Base-by-base conservation (phyloP, 2,797 vertebrate species). In the Cirrhinus molitorella region DNA sequence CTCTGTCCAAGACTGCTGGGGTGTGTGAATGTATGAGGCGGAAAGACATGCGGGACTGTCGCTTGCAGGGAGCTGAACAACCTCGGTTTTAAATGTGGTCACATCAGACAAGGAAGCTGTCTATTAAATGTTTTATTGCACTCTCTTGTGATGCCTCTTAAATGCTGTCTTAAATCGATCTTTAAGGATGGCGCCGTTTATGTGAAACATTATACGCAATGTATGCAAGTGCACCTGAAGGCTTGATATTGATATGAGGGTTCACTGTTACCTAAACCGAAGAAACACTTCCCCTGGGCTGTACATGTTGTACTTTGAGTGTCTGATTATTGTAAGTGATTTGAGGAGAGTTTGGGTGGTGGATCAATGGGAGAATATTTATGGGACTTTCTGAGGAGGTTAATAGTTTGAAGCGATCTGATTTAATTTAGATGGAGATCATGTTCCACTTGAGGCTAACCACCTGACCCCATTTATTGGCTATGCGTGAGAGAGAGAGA, bases 391-490 rank as follows among this genome's bases (percentile, higher is more conserved):
- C 88, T 75, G 84, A 85, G 83, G 88, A 89, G 80, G 79, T 88
- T 93, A 91, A 93, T 92, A 92, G 84, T 91, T 91, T 68, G 61
- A 91, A 92, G 85, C 55, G 71, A 68, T 85, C 85, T 86, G 57
- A 89, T 85, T 92, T 90, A 92, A 91, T 93, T 88, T 89, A 92
- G 92, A 93, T 92, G 87, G 81, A 90, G 88, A 90, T 95, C 90
- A 87, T 85, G 88, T 95, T 93, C 89, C 94, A 89, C 63, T 86
- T 86, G 40, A 85, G 78, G 79, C 79, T 37, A 79, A 90, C 88
- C 91, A 91, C 90, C 72, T 89, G 89, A 91, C 88, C 89, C 88
- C 84, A 74, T 86, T 71, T 82, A 85, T 84, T 73, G 78, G 70
- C 68, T 43, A 21, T 61, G 31, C 5, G n/a, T 59, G 55, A 78